Base-by-base conservation (phyloP, 2,113 vertebrate genomes). In the Brienomyrus brachyistius region DNA sequence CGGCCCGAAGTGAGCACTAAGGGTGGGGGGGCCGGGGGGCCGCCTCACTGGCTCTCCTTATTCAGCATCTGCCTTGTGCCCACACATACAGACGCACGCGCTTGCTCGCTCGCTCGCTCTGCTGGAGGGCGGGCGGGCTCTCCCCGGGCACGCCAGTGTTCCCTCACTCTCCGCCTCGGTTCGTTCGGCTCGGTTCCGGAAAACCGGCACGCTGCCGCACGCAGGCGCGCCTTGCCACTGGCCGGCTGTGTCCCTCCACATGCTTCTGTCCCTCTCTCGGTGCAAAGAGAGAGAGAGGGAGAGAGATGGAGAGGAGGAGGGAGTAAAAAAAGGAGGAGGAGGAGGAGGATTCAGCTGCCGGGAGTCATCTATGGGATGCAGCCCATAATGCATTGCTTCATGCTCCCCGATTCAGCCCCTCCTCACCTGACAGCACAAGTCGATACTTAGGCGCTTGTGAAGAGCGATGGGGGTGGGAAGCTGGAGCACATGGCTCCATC, bases 301-400 rank as follows among this genome's bases (percentile, higher is more conserved):
- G 84, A 89, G 70, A 70, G 86, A 62, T 88, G 88, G 84, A 85
- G 91, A 88, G 85, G 91, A 88, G 91, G 59, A 89, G 86, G 91
- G 62, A 70, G 62, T 70, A 70, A 31, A 27, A 31, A 70, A 70
- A 70, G n/a, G 62, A 66, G 93, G 31, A 31, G 31, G 89, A 90
- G 6, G 91, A 93, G 93, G 40, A 91, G 93, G 92, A 94, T 92
- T 94, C 92, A 0, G 92, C 94, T 94, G 93, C 93, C 90, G 92
- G 94, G 94, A 95, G 93, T 94, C 94, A 93, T 88, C 94, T 88
- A 92, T 92, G 92, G 89, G 91, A 91, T 90, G 91, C 91, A 85
- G 92, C 96, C 96, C 96, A 93, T 93, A 96, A 97, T 96, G 96
- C 96, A 97, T 94, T 93, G 91, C 94, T 92, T 90, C 88, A 52